phyloP scores from a whole-genome alignment of 2,797 vertebrate species.

The Xiphorhynchus erythropygius region DNA sequence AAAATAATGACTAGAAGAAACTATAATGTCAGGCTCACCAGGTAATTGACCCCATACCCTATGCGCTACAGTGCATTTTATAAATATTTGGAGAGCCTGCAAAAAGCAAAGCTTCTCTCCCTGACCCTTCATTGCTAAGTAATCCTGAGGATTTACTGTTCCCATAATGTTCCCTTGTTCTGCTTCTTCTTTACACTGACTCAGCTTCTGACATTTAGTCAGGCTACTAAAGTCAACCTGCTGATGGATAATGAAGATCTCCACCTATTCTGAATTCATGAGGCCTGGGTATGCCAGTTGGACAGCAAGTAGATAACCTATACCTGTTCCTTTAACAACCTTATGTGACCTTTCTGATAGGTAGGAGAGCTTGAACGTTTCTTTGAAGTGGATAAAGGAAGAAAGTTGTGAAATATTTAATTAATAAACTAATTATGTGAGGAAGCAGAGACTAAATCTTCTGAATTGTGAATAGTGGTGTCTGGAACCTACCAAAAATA shows the following conservation, averaged over 20 bases:
- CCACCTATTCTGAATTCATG: not conserved
- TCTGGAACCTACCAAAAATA: not conserved
- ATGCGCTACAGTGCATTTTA: not conserved
- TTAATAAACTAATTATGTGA: not conserved
- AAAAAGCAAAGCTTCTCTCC: not conserved
- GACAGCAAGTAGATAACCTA: not conserved
- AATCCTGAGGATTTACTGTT: not conserved
- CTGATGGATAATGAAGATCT: not conserved
- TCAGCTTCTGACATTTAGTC: not conserved
- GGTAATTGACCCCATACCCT: not conserved
- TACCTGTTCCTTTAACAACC: not conserved
- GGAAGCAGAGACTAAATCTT: not conserved
- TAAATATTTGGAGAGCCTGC: not conserved
- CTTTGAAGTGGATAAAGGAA: not conserved
- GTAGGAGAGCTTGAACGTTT: not conserved
- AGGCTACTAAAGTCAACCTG: not conserved
- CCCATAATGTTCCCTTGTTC: not conserved
- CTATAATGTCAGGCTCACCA: not conserved
- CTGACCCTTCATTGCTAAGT: not conserved
- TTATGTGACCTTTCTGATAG: not conserved
- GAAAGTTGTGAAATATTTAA: not conserved
- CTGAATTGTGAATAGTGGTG: not conserved
- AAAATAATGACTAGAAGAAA: not conserved
- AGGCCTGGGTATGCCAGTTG: rapidly evolving
- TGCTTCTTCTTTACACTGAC: not conserved